These are phyloP conservation scores for Rhinolophus ferrumequinum DNA, from an alignment of 2,113 vertebrate species.

Conservation along the genomic window DNA sequence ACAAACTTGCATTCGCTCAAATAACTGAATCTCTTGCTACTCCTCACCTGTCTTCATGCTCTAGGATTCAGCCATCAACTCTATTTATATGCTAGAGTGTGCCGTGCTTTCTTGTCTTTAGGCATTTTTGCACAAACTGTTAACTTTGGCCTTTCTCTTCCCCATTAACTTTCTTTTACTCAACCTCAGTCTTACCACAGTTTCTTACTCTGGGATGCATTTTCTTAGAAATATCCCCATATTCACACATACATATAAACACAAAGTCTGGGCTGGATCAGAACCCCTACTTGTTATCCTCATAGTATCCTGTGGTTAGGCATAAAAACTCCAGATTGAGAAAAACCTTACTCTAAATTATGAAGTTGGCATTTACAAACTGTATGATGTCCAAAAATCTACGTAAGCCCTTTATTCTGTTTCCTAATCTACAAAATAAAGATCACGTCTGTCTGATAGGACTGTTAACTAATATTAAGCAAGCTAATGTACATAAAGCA, in stretches of 20 bases:
- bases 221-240: background rate
- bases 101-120: background rate
- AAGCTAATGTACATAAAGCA: background rate
- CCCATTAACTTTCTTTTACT: background rate
- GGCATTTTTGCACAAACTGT: background rate
- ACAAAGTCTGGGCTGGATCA: background rate
- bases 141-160: background rate
- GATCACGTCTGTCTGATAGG: background rate
- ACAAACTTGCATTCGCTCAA: background rate
- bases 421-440: slow-evolving; percentile 42
- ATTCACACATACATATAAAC: slow-evolving; percentile 11
- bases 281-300: background rate
- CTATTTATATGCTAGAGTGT: background rate
- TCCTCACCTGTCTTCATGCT: background rate
- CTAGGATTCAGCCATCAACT: background rate
- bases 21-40: background rate
- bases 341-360: background rate
- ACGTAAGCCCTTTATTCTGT: background rate
- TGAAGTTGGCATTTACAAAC: background rate
- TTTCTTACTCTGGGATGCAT: background rate
- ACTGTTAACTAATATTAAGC: slow-evolving; percentile 29
- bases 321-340: background rate
- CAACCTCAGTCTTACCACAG: background rate
- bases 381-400: background rate
- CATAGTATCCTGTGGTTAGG: background rate